Evolutionary conservation across 2,888 invertebrate genomes (phyloP).

Genomic region (Uropetala carovei): DNA sequence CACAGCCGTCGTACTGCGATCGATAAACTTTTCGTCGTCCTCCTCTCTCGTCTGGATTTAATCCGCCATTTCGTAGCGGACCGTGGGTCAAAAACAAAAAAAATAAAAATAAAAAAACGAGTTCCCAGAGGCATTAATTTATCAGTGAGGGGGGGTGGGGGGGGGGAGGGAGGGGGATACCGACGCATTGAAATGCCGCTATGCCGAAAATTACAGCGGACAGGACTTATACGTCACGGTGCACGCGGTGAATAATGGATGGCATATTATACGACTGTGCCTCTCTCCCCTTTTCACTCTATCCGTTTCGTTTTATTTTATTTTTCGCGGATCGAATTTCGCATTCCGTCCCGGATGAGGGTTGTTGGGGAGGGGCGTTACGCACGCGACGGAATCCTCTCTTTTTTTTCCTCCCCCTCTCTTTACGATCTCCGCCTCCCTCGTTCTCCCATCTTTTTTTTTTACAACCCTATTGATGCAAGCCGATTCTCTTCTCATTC

Average conservation of each 20-base stretch:
- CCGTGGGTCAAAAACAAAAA: too few relatives aligned
- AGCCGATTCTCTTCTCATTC: neutral
- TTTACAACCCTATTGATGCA: neutral
- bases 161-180: too few relatives aligned
- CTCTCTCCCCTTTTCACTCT: neutral
- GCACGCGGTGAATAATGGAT: conserved; percentile 2
- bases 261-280: neutral
- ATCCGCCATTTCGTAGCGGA: neutral
- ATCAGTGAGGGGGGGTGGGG: neutral
- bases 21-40: neutral
- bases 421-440: neutral
- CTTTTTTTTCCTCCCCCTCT: too few relatives aligned
- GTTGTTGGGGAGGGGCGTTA: too few relatives aligned
- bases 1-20: neutral
- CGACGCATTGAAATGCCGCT: neutral
- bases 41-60: neutral
- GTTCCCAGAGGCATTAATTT: neutral
- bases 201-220: neutral
- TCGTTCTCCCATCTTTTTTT: neutral
- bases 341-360: neutral
- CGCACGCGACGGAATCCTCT: too few relatives aligned
- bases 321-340: neutral
- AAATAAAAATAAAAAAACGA: neutral
- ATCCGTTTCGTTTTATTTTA: neutral
- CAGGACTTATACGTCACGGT: conserved; percentile 15